Conservation (phyloP, 2,113 vertebrate genomes). For the Leucopternis melanops region DNA sequence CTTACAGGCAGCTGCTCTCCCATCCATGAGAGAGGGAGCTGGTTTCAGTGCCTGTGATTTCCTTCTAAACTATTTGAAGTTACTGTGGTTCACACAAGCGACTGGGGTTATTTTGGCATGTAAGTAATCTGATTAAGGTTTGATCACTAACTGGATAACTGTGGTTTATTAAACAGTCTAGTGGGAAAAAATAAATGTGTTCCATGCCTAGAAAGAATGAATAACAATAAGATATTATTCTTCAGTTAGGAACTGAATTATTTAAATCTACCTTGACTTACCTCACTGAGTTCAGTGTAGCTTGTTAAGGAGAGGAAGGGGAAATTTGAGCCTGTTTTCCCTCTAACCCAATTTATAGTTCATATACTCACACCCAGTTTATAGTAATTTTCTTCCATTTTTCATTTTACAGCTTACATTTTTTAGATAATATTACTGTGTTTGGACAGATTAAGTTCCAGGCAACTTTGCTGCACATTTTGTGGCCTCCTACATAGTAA, state of each 20-base stretch:
- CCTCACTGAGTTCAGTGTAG: background rate
- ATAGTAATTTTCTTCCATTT: background rate
- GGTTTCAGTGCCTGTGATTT: constrained; percentile 10
- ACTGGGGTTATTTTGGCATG: background rate
- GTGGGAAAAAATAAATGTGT: background rate
- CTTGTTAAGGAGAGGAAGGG: background rate
- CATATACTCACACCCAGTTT: background rate
- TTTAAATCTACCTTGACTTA: background rate
- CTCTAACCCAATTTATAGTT: background rate
- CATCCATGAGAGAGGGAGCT: background rate
- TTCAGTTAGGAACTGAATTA: background rate
- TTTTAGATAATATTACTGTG: background rate
- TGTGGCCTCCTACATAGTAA: background rate
- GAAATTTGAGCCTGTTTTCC: background rate
- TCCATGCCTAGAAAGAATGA: background rate
- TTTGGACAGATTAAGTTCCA: background rate
- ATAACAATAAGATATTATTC: background rate
- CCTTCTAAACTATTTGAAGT: background rate
- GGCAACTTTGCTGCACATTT: background rate
- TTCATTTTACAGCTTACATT: background rate
- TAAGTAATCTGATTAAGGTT: constrained; percentile 24
- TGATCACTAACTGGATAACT: constrained; percentile 13
- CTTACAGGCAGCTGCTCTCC: constrained; percentile 29
- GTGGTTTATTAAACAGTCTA: background rate
- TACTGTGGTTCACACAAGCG: background rate